These are phyloP conservation scores for Drosophila bipectinata DNA, from an alignment of 1,140 invertebrate species.

Conservation along the genomic window DNA sequence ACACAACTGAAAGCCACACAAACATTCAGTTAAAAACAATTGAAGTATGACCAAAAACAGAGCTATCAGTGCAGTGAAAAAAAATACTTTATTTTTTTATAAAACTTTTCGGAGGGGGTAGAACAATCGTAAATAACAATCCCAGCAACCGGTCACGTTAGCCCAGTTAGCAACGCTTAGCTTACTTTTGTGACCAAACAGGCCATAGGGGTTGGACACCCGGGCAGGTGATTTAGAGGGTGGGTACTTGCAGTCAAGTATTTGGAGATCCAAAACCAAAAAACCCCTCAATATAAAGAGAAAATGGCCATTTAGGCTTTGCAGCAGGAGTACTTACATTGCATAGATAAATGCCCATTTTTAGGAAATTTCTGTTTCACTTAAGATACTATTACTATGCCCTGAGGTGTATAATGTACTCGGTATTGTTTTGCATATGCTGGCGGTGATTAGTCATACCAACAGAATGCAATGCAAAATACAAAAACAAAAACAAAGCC, in stretches of 20 bases:
- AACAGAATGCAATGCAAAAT: slow-evolving; percentile 58
- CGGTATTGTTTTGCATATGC: slow-evolving; percentile 38
- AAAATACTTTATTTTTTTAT: background rate
- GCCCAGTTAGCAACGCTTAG: slow-evolving; percentile 50
- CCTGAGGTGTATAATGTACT: slow-evolving; percentile 3
- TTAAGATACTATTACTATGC: background rate
- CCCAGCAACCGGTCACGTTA: slow-evolving; percentile 38
- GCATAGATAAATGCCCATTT: no score
- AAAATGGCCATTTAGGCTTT: no score
- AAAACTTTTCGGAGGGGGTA: background rate
- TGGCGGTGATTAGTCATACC: slow-evolving; percentile 69
- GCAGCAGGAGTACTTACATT: no score
- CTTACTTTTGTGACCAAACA: slow-evolving; percentile 46
- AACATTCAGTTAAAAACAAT: slow-evolving; percentile 59
- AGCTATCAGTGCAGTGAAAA: slow-evolving; percentile 10
- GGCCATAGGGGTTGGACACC: slow-evolving; percentile 20
- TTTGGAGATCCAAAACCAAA: no score
- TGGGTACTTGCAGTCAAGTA: background rate
- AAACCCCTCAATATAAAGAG: no score
- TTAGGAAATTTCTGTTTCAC: no score
- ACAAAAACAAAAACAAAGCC: slow-evolving; percentile 43
- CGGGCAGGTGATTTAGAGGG: slow-evolving; percentile 4
- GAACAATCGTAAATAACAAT: slow-evolving; percentile 18
- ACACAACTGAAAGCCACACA: background rate
- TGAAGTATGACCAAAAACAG: slow-evolving; percentile 72